Base-by-base conservation (phyloP, 1,140 invertebrate species). In the Sycophila sp. region DNA sequence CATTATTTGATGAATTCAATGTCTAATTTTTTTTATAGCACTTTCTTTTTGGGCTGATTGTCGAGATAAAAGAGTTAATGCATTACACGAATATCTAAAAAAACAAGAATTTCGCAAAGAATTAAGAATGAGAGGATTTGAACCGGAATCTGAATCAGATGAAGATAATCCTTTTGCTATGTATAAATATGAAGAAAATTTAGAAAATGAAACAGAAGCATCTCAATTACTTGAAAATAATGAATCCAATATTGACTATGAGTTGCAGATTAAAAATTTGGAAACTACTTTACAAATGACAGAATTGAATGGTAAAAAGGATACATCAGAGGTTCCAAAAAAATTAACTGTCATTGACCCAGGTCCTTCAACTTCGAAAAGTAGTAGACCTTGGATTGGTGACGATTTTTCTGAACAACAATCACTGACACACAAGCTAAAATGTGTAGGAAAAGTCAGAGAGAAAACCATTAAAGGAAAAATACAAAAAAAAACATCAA, bases 91-190 rank as follows among this genome's bases (percentile, higher is more conserved):
- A 11, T 83, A 80, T 51, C 62, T 84, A n/a, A 79, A 78, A 38
- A 83, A 83, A 69, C 83, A 83, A 40, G 62, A 76, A 30, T 70
- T 79, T 36, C 69, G 78, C 26, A 73, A 81, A 60, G 75, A 83
- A 63, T 77, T 82, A 58, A 77, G 73, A 63, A 56, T 69, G 4
- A 59, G 76, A 60, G 81, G 80, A n/a, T 82, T 82, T 67, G 70
- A 66, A 19, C 67, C 71, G 15, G 74, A 80, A 53, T 84, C 80
- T 0, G 80, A 82, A 13, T 80, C 78, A 17, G 80, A 82, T 55
- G 80, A 83, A 40, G 79, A 84, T 28, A 79, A 75, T 71, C 78
- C 75, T 0, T 78, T 80, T 69, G 75, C 74, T 6, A 70, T 77
- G 8, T 78, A 81, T 28, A 77, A 79, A 62, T 67, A 71, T 55